These are phyloP conservation scores for Urocyon cinereoargenteus DNA, from an alignment of 2,797 vertebrate species.

Conservation along the genomic window DNA sequence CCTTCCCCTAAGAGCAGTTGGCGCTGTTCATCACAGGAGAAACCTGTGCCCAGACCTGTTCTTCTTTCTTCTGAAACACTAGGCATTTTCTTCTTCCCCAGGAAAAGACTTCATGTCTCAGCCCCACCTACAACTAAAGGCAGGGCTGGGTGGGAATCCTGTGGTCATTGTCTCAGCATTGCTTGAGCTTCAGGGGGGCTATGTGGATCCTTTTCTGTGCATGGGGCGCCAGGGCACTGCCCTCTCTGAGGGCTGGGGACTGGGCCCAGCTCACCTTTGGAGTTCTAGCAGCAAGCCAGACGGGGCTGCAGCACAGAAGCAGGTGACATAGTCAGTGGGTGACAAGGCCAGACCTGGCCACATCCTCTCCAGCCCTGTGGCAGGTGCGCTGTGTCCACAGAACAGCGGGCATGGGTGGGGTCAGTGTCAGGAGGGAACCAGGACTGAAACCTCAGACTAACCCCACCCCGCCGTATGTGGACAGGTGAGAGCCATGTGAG, in stretches of 20 bases:
- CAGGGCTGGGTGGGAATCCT: fast-evolving
- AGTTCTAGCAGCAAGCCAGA: not conserved
- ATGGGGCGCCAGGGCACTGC: not conserved
- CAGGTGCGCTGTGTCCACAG: not conserved
- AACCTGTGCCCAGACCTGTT: not conserved
- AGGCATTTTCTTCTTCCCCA: not conserved
- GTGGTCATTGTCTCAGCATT: not conserved
- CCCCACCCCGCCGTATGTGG: not conserved
- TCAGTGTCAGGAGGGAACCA: not conserved
- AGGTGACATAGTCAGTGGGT: not conserved
- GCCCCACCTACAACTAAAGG: not conserved
- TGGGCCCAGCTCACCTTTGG: not conserved
- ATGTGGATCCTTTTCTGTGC: not conserved
- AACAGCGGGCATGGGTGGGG: not conserved
- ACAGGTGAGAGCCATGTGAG: not conserved
- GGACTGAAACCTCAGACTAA: not conserved
- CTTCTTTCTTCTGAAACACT: not conserved
- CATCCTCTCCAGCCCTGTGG: not conserved
- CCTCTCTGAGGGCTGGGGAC: not conserved
- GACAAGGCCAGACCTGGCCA: not conserved
- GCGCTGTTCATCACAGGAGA: not conserved
- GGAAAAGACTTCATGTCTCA: not conserved
- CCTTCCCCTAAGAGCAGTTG: not conserved
- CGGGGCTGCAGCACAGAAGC: fast-evolving
- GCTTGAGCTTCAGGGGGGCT: not conserved